These are phyloP conservation scores for Clarias fuscus DNA, from an alignment of 2,797 vertebrate genomes.

Conservation along the genomic window DNA sequence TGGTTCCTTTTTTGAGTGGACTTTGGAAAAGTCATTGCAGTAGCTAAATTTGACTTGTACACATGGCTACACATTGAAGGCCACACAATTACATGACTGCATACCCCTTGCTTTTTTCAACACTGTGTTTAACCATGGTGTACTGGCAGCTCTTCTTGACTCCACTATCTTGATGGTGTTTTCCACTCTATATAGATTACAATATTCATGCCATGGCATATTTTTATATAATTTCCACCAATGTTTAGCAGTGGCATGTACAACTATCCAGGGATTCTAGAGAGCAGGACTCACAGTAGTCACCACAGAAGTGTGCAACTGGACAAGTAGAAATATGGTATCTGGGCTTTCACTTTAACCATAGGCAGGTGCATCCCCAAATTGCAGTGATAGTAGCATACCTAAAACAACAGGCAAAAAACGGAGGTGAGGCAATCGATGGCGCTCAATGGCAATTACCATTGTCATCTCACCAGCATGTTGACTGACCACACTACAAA, in stretches of 20 bases:
- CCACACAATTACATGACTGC: background rate
- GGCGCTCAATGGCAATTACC: background rate
- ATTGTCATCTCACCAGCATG: background rate
- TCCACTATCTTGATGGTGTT: background rate
- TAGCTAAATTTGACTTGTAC: background rate
- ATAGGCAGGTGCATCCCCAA: background rate
- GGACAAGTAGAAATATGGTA: background rate
- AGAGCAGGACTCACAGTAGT: background rate
- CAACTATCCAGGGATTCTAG: background rate
- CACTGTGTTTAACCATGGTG: background rate
- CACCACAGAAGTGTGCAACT: background rate
- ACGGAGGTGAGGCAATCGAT: background rate
- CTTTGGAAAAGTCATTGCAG: background rate
- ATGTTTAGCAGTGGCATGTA: background rate
- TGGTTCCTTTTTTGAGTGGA: background rate
- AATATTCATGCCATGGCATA: background rate
- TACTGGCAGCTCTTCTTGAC: background rate
- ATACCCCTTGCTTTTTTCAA: background rate
- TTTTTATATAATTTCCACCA: background rate
- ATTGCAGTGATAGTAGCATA: background rate
- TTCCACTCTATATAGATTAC: background rate
- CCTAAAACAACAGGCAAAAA: background rate
- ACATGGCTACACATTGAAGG: background rate
- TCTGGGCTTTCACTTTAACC: background rate
- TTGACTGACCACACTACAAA: background rate